phyloP scores from a whole-genome alignment of 2,113 vertebrate genomes.

The Sterrhoptilus dennistouni region DNA sequence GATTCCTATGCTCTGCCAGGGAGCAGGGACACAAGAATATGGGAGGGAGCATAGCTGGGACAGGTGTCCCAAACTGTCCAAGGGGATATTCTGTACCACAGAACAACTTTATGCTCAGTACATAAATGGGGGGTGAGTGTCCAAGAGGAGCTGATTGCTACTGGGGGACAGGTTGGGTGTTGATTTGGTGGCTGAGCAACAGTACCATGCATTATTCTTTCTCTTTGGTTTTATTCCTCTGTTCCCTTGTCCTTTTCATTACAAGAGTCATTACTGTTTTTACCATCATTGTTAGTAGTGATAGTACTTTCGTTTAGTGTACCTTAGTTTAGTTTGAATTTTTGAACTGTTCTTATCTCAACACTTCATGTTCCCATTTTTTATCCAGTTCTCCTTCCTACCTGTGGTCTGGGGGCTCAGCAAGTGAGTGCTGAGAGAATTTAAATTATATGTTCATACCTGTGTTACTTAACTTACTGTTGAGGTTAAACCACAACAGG shows the following conservation, averaged over 20 bases:
- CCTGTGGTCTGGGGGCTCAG: neutral
- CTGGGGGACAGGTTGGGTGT: neutral
- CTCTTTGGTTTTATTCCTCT: neutral
- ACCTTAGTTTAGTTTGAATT: neutral
- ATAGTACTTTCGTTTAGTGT: neutral
- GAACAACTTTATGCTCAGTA: neutral
- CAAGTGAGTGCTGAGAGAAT: neutral
- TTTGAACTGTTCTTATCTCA: neutral
- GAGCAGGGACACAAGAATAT: neutral
- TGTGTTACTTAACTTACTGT: neutral
- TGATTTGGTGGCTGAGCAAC: neutral
- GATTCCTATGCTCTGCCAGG: accelerated
- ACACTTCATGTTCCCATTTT: neutral
- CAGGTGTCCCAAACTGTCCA: neutral
- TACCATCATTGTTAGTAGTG: no score
- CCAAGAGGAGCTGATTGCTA: neutral
- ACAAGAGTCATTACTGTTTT: neutral
- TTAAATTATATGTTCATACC: no score
- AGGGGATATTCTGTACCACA: neutral
- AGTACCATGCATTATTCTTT: neutral
- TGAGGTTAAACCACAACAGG: neutral
- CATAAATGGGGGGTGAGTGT: accelerated
- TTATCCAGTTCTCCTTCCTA: neutral
- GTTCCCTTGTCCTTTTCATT: neutral
- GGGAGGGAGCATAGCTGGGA: neutral